Evolutionary conservation across 2,888 invertebrate species (phyloP).

Genomic region (Scaptomyza flava): DNA sequence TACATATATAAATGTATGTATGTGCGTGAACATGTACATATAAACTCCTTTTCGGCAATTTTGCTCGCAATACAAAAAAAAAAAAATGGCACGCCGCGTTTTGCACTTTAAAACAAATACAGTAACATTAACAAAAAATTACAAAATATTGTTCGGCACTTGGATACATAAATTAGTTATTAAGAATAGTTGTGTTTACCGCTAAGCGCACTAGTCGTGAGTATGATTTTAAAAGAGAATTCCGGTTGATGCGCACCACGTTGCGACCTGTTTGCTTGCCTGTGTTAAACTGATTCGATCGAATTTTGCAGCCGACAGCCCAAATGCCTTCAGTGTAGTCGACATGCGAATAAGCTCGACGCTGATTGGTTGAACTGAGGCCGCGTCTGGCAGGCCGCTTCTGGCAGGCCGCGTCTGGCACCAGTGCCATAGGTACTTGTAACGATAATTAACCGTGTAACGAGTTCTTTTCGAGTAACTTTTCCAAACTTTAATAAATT

Average conservation of each 20-base stretch:
- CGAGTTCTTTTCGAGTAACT: constrained; percentile 18
- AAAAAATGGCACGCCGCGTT: constrained; percentile 52
- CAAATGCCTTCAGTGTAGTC: constrained; percentile 47
- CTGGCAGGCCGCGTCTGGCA: constrained; percentile 69
- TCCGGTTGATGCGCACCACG: constrained; percentile 15
- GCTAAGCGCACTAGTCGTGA: constrained; percentile 70
- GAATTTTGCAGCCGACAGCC: constrained; percentile 34
- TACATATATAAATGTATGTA: constrained; percentile 14
- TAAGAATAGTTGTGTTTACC: constrained; percentile 61
- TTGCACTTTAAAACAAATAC: constrained; percentile 53
- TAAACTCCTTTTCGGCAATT: constrained; percentile 58
- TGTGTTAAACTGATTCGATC: constrained; percentile 54
- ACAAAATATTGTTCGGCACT: constrained; percentile 39
- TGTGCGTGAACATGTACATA: constrained; percentile 18
- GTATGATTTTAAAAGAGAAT: constrained; percentile 38
- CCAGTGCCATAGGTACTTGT: constrained; percentile 32
- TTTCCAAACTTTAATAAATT: neutral
- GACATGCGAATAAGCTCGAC: constrained; percentile 24
- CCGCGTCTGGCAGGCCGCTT: constrained; percentile 65
- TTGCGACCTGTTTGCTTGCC: constrained; percentile 46
- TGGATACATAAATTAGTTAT: constrained; percentile 23
- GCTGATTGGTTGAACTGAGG: constrained; percentile 55
- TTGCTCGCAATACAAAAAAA: constrained; percentile 40
- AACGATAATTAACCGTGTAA: neutral
- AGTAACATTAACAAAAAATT: constrained; percentile 43